Evolutionary conservation across 30 jellyfish, hydroid and myxozoan genomes (phyloP).

Genomic region (Aurelia coerulea): DNA sequence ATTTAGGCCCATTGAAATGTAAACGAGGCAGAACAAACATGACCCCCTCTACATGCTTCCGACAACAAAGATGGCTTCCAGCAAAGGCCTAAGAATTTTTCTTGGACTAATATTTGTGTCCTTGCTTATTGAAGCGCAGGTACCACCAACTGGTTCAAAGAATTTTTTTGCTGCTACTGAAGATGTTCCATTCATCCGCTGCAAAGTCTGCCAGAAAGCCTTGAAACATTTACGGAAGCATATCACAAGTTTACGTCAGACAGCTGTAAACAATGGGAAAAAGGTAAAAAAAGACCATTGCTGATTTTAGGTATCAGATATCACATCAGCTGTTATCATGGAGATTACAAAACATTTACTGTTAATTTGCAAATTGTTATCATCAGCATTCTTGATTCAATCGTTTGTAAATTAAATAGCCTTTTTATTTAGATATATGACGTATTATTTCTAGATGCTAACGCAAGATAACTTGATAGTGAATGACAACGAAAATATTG

Average conservation of each 20-base stretch:
- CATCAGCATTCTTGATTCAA: no score
- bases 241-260: background rate
- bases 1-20: background rate
- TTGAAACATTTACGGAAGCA: conserved; percentile 49
- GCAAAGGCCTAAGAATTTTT: background rate
- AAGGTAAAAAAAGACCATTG: conserved; percentile 19
- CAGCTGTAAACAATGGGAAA: conserved; percentile 11
- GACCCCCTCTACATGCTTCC: no score
- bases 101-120: background rate
- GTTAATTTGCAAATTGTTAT: no score
- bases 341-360: no score
- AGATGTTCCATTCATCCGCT: conserved; percentile 78
- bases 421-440: no score
- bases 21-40: background rate
- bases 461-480: no score
- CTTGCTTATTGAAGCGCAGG: background rate
- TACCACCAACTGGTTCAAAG: conserved; percentile 1
- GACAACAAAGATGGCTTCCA: background rate
- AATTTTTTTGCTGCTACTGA: conserved; percentile 44
- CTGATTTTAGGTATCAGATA: no score
- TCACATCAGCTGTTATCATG: no score
- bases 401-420: no score
- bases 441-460: no score
- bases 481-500: no score
- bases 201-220: conserved; percentile 88